Evolutionary conservation across 2,113 vertebrate species (phyloP), one percentile per base, ranked within the genome.

Genomic region (Misgurnus mizolepis): DNA sequence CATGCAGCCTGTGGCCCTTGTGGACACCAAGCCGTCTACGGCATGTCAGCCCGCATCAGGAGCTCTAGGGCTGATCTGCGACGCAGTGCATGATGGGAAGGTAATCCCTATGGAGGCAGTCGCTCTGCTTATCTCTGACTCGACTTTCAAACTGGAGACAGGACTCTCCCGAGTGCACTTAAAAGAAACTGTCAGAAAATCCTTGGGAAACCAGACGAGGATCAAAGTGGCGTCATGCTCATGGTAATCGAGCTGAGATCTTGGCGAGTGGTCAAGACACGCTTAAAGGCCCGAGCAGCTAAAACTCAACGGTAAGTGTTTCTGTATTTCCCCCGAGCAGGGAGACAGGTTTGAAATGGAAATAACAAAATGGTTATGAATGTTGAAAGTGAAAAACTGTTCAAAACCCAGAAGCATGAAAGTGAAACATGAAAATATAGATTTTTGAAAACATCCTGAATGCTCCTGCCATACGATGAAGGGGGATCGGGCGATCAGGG

Each of bases 81-180:
- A 55, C 43, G 55, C 15, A 76, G 60, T 34, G 77, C 17, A 67
- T 67, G 62, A 66, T 34, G 34, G 47, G 76, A 67, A 34, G 75
- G 60, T 81, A 67, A 80, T 55, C 73, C 80, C 53, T 70, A 55
- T 74, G 69, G 81, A 6, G 43, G 80, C 18, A 41, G 62, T 43
- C 60, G 5, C 67, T 76, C 14, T 61, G 8, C 15, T 84, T 56
- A 84, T 84, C 80, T 79, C 40, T 70, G 76, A 79, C 39, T 27
- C 56, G 76, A 79, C 39, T 27, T 47, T 27, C 15, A 17, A 67
- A 62, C 7, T 50, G 55, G 74, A 80, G 72, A 67, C 67, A 65
- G 43, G 49, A 18, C 40, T 64, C 41, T 4, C 5, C 18, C 8
- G 73, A 83, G 53, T 22, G 45, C 64, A 75, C 76, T 75, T 79